Evolutionary conservation across 64 coral and sea anemone species (phyloP), one percentile per base, ranked within the genome.

Genomic region (Pachyseris speciosa): DNA sequence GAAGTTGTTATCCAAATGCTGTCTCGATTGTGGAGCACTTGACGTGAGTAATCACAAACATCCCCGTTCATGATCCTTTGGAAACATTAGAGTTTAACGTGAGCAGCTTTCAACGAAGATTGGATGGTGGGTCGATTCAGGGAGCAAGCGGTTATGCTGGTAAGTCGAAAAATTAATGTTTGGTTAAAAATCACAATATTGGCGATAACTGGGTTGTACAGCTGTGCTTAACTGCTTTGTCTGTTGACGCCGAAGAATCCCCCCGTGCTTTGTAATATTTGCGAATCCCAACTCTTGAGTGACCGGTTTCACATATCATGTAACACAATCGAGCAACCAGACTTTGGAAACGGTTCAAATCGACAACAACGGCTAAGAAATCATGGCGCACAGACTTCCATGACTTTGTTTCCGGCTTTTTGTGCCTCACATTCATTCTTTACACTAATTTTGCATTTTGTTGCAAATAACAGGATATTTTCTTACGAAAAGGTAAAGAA

Each of bases 131-230:
- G 77, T 12, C 77, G 51, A 60, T 52, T 61, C 55, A 29, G 53
- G 22, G 77, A 81, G 40, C 52, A 81, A 40, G 77, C 77, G 77
- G 77, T 81, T 37, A 63, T 81, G 77, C 77, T 81, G 77, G 77
- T 81, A 61, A 61, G 77, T 55, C 33, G 7, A 57, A 24, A 40
- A 45, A 11, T 25, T 8, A 16, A 19, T 10, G 15, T 31, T 58
- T 57, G 29, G 39, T 51, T n/a, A 50, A 2, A 55, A 55, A 81
- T 9, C 50, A 10, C 31, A 17, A 68, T 13, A 16, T 33, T 37
- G 8, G 9, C 7, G 16, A 11, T 58, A 63, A 59, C 36, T 22
- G 25, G 52, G 17, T 81, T 37, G 9, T 27, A 81, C 77, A 81
- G 77, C 77, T 81, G 77, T 60, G 51, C 25, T n/a, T 20, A 53